Evolutionary conservation across 2,888 invertebrate genomes (phyloP).

Genomic region (Tridacna gigas): DNA sequence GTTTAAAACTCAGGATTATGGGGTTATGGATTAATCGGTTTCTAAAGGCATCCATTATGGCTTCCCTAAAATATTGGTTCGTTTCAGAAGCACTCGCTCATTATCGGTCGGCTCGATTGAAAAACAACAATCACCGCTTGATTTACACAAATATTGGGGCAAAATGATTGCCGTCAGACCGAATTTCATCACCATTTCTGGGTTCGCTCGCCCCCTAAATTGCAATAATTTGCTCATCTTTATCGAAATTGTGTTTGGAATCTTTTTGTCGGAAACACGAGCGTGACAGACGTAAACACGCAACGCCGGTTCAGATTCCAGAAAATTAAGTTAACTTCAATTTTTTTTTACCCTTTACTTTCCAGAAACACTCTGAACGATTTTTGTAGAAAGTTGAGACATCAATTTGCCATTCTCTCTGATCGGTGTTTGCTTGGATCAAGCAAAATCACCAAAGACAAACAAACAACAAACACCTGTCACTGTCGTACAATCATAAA

Average conservation of each 20-base stretch:
- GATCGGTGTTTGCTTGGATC: no score
- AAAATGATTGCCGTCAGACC: conserved; percentile 48
- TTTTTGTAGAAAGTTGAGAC: no score
- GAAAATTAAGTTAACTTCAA: conserved; percentile 24
- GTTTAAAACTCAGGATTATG: no score
- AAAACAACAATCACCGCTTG: conserved; percentile 56
- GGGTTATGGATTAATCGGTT: no score
- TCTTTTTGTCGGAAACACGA: conserved; percentile 63
- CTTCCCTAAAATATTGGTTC: conserved; percentile 41
- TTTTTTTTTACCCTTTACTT: conserved; percentile 14
- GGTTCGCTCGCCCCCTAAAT: conserved; percentile 58
- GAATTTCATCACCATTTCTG: conserved; percentile 61
- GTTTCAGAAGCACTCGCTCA: conserved; percentile 47
- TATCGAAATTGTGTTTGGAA: conserved; percentile 60
- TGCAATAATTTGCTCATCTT: conserved; percentile 62
- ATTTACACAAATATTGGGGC: conserved; percentile 65
- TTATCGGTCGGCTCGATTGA: conserved; percentile 52
- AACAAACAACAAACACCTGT: no score
- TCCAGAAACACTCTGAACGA: background rate
- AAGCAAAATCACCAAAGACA: no score
- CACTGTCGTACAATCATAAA: no score
- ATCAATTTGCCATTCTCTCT: no score
- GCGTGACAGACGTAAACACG: conserved; percentile 63
- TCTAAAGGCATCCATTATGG: conserved; percentile 53
- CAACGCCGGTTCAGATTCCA: conserved; percentile 35